Conservation (phyloP, 2,797 vertebrate genomes). For the Mormyrus hasselquistii region DNA sequence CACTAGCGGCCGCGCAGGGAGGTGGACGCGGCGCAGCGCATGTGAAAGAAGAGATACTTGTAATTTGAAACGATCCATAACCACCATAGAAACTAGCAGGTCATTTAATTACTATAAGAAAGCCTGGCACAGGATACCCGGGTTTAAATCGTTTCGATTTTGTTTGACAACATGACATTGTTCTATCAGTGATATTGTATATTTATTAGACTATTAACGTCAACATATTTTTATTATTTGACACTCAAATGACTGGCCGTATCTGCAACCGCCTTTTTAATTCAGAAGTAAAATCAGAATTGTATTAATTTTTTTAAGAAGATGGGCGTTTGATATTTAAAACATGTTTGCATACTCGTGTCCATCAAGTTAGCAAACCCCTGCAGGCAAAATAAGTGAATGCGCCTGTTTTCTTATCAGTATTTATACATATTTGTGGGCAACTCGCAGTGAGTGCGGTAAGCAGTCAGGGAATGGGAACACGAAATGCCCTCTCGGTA, state of each 20-base stretch:
- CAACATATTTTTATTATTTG: background rate
- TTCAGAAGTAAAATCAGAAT: background rate
- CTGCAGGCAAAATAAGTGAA: background rate
- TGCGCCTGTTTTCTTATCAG: background rate
- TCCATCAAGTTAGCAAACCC: background rate
- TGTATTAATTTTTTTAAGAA: background rate
- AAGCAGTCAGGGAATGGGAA: background rate
- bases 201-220: background rate
- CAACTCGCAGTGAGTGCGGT: background rate
- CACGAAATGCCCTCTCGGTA: background rate
- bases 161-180: background rate
- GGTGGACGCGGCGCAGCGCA: constrained; percentile 87
- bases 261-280: background rate
- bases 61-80: constrained; percentile 82
- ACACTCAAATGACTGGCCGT: background rate
- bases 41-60: constrained; percentile 98
- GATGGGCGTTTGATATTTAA: background rate
- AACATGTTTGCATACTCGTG: background rate
- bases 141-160: background rate
- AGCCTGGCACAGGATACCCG: background rate
- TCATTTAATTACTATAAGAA: constrained; percentile 59
- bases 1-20: constrained; percentile 86
- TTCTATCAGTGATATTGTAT: background rate
- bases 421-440: background rate
- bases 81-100: constrained; percentile 59